Evolutionary conservation across 2,888 invertebrate species (phyloP).

Genomic region (Epiperipatus broadwayi): DNA sequence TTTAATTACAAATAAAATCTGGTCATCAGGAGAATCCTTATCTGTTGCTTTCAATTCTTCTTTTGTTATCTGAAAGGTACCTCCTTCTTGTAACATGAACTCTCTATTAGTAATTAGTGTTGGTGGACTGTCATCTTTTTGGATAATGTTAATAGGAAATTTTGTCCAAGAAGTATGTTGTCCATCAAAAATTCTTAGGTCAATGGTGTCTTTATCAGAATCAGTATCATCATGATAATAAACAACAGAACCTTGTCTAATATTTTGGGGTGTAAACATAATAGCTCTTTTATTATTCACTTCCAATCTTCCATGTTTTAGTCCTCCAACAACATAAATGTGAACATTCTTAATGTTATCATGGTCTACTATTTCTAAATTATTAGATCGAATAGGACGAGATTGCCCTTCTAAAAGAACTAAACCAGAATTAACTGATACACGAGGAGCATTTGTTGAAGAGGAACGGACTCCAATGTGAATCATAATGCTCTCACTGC

Average conservation of each 20-base stretch:
- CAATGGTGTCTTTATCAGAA: constrained; percentile 23
- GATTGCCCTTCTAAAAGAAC: constrained; percentile 26
- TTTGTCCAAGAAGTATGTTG: constrained; percentile 23
- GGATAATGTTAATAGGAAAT: constrained; percentile 26
- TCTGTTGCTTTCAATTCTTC: constrained; percentile 24
- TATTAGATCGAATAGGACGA: constrained; percentile 21
- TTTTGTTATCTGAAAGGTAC: constrained; percentile 22
- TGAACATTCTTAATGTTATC: constrained; percentile 24
- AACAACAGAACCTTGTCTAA: constrained; percentile 14
- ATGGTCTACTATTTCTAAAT: constrained; percentile 25
- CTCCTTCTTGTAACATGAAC: constrained; percentile 25
- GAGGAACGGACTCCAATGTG: constrained; percentile 26
- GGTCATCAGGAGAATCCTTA: constrained; percentile 24
- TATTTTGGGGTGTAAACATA: constrained; percentile 15
- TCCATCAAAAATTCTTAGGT: constrained; percentile 25
- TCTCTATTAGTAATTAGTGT: constrained; percentile 25
- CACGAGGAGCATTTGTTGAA: constrained; percentile 23
- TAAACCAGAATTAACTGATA: constrained; percentile 24
- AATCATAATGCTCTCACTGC: constrained; percentile 25
- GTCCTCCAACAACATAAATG: constrained; percentile 25
- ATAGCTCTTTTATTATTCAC: constrained; percentile 22
- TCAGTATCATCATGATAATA: constrained; percentile 19
- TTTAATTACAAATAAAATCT: constrained; percentile 23
- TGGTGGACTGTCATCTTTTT: constrained; percentile 27
- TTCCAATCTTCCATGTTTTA: constrained; percentile 23